These are phyloP conservation scores for Odontomachus brunneus DNA, from an alignment of 1,140 invertebrate genomes.

Conservation along the genomic window DNA sequence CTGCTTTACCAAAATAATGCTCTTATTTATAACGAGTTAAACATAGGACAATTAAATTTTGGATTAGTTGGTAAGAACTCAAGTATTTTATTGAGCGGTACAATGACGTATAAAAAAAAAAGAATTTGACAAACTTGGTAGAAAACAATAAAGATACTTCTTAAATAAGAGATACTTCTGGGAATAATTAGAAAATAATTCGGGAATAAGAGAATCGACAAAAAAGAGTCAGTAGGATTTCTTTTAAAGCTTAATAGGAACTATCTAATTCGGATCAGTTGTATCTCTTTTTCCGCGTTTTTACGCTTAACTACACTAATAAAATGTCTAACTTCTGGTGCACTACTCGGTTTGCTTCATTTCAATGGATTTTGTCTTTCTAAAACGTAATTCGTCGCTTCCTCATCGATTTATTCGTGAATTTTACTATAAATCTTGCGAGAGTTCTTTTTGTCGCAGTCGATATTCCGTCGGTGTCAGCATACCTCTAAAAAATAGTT, in stretches of 20 bases:
- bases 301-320: too few relatives aligned
- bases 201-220: background rate
- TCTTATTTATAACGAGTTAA: too few relatives aligned
- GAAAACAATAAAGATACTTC: slow-evolving; percentile 23
- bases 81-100: slow-evolving; percentile 64
- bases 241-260: slow-evolving; percentile 23
- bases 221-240: slow-evolving; percentile 7
- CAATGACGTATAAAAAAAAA: slow-evolving; percentile 46
- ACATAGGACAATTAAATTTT: too few relatives aligned
- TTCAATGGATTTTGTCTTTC: too few relatives aligned
- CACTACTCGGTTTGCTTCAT: too few relatives aligned
- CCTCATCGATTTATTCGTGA: background rate
- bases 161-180: background rate
- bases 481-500: slow-evolving; percentile 86
- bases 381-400: background rate
- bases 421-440: slow-evolving; percentile 53
- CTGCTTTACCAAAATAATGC: too few relatives aligned
- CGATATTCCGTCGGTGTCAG: slow-evolving; percentile 90
- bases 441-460: slow-evolving; percentile 85
- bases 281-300: background rate
- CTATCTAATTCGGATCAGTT: slow-evolving; percentile 21
- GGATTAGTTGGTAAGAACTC: slow-evolving; percentile 39
- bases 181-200: slow-evolving; percentile 20
- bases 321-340: too few relatives aligned
- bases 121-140: slow-evolving; percentile 15